These are phyloP conservation scores for Perodicticus potto DNA, from an alignment of 2,797 vertebrate genomes.

Conservation along the genomic window DNA sequence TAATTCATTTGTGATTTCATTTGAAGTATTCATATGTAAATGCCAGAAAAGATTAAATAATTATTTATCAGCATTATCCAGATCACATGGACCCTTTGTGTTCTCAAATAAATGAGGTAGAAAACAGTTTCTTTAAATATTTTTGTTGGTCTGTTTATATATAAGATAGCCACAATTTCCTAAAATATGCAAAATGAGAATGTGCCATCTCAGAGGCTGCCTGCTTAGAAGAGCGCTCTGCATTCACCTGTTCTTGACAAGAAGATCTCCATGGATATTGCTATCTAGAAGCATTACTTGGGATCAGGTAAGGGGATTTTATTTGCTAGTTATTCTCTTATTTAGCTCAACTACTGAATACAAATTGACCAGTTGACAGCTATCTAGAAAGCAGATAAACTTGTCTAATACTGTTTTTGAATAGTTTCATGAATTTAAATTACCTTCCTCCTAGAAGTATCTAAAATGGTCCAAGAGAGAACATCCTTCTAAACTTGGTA, in stretches of 20 bases:
- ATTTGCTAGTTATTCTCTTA: neutral
- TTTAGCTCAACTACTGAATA: neutral
- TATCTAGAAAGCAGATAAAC: neutral
- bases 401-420: neutral
- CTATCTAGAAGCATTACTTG: neutral
- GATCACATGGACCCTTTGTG: neutral
- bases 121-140: neutral
- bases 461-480: neutral
- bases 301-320: neutral
- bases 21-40: neutral
- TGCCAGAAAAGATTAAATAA: neutral
- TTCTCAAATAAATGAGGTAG: neutral
- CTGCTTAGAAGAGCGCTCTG: neutral
- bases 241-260: neutral
- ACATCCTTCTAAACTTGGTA: neutral
- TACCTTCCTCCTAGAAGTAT: neutral
- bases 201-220: neutral
- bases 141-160: neutral
- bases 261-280: neutral
- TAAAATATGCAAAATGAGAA: neutral
- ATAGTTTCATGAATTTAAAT: neutral
- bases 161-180: neutral
- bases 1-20: neutral
- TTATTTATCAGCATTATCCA: neutral
- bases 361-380: neutral